Conservation (phyloP, 2,888 invertebrate species). For the Tridacna crocea region DNA sequence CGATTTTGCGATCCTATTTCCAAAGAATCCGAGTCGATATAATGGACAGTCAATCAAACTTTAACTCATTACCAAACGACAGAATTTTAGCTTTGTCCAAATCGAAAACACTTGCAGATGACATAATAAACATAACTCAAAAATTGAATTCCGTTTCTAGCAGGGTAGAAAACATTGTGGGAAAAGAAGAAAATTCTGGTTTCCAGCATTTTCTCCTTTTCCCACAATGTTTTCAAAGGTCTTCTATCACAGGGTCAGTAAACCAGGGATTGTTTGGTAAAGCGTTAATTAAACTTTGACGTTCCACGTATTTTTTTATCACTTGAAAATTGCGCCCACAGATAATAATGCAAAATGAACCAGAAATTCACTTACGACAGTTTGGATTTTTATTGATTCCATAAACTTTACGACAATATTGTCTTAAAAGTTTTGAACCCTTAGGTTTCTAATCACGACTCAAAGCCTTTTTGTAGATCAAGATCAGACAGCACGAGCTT, state of each 20-base stretch:
- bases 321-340: neutral
- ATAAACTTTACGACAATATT: too few species aligned
- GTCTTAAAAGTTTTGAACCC: too few species aligned
- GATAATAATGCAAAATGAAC: neutral
- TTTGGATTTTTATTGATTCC: neutral
- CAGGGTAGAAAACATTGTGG: neutral
- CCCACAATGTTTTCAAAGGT: slow-evolving; percentile 4
- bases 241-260: too few species aligned
- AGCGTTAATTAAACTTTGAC: too few species aligned
- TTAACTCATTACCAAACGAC: neutral
- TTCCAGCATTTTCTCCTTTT: neutral
- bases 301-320: neutral
- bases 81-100: too few species aligned
- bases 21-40: neutral
- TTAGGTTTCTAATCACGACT: too few species aligned
- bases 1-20: neutral
- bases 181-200: neutral
- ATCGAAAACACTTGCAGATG: too few species aligned
- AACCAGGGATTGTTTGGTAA: neutral
- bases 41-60: slow-evolving; percentile 5
- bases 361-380: neutral
- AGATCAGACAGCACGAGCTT: too few species aligned
- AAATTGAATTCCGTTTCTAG: too few species aligned
- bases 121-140: too few species aligned
- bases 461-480: too few species aligned